Evolutionary conservation across 2,797 vertebrate species (phyloP), one percentile per base, ranked within the genome.

Genomic region (Liparis tanakae): DNA sequence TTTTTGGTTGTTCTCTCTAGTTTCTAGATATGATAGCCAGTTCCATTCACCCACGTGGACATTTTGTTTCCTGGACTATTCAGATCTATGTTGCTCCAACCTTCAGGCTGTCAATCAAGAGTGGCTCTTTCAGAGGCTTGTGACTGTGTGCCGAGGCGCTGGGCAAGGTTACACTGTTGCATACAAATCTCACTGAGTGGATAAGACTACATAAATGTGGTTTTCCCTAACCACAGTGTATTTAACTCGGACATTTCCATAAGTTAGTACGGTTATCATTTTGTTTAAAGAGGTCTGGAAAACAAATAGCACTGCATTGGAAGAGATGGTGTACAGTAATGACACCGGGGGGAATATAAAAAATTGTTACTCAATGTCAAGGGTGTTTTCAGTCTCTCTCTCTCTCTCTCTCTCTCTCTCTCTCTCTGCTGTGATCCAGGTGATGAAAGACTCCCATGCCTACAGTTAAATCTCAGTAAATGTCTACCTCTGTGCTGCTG

Each of bases 391-490:
- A 66, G 17, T 58, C 55, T 67, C 66, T 57, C 55, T 36, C 55
- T 57, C 55, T 37, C 54, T 34, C 30, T 55, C 53, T 33, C 18
- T 39, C n/a, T 58, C 10, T 60, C 9, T 9, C 70, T 56, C 37
- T 74, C n/a, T 54, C 14, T 36, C 39, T 65, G 36, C 53, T 50
- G 33, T 76, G 70, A 81, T 87, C 37, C 59, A 10, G 10, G 61
- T 90, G 86, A 89, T 85, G 72, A 79, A 89, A 77, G 64, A 81
- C 81, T 82, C 86, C 80, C 82, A 74, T 17, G 80, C 78, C 76
- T 68, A 53, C 76, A 54, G 66, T 90, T 87, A 86, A 87, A 87
- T 76, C 78, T 82, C 66, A 56, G 76, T 79, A 85, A 87, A 85
- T 69, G 84, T 86, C 81, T 68, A n/a, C 68, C 73, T 36, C 64